Base-by-base conservation (phyloP, 2,113 vertebrate species). In the Callipepla squamata region DNA sequence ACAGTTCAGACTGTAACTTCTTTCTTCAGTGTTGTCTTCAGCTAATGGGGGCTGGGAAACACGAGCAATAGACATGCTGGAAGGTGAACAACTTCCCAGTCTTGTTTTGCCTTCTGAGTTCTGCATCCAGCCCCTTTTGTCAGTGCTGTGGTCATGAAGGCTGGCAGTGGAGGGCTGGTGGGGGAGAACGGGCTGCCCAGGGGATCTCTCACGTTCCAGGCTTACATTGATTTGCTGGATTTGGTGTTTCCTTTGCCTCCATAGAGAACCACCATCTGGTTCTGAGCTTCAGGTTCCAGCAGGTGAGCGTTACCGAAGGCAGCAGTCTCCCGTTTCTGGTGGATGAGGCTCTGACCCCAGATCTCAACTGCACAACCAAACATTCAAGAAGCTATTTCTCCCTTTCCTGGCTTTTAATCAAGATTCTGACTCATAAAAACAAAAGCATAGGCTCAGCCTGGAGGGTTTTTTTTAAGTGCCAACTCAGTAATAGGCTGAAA, bases 281-380 rank as follows among this genome's bases (percentile, higher is more conserved):
- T 34, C 50, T 58, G 32, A 59, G 7, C n/a, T 40, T 47, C 51
- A 34, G 5, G 51, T 82, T 47, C 18, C 28, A 77, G 44, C 44
- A 77, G 65, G n/a, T 0, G 1, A 40, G n/a, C 20, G 4, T 34
- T 45, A 13, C 44, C 47, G 38, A 30, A 59, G 30, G 65, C 15
- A 0, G 51, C 51, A 38, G n/a, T 77, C 84, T 82, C 57, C 26
- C 45, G 65, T 40, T 59, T 11, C 51, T 78, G 70, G 44, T 23
- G 58, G 50, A 59, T 59, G 42, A 45, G 36, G 28, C 28, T 69
- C 62, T 76, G 89, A 25, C 21, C 38, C 8, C 50, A 34, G 10
- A 40, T 45, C 28, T 70, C 58, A 51, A 22, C 13, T 40, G 38
- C 44, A 59, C 26, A 70, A 10, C 28, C 32, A 81, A 82, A 58